A percentile compares a stretch with the other conserved stretches of the same genome.
These are phyloP conservation scores for Hypanus sabinus DNA, from an alignment of 2,113 vertebrate species.

Conservation along the genomic window DNA sequence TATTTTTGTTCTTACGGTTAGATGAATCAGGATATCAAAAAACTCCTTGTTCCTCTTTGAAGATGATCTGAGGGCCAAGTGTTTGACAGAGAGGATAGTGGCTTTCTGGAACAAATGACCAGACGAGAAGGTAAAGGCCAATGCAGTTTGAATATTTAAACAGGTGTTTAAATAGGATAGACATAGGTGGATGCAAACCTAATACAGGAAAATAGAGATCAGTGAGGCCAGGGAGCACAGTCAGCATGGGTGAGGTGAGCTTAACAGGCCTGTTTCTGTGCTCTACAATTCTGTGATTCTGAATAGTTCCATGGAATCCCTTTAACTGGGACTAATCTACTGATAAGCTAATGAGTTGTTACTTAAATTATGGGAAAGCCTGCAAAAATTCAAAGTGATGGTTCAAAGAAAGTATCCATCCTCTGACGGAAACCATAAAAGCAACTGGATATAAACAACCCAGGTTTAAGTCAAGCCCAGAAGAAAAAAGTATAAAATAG, in stretches of 20 bases:
- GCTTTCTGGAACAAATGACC: no score
- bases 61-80: no score
- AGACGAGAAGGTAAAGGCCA: no score
- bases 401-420: background rate
- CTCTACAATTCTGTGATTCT: no score
- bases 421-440: background rate
- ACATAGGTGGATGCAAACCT: no score
- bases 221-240: no score
- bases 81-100: no score
- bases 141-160: no score
- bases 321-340: background rate
- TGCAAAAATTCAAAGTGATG: background rate
- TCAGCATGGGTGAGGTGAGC: no score
- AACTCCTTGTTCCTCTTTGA: constrained; percentile 1
- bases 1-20: background rate
- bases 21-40: background rate
- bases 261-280: no score
- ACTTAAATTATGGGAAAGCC: background rate
- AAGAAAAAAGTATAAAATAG: background rate
- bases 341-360: background rate
- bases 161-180: no score
- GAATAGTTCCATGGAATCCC: background rate
- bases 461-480: background rate
- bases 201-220: no score
- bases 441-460: background rate